Evolutionary conservation across 2,888 invertebrate genomes (phyloP).

Genomic region (Drosophila kuntzei): DNA sequence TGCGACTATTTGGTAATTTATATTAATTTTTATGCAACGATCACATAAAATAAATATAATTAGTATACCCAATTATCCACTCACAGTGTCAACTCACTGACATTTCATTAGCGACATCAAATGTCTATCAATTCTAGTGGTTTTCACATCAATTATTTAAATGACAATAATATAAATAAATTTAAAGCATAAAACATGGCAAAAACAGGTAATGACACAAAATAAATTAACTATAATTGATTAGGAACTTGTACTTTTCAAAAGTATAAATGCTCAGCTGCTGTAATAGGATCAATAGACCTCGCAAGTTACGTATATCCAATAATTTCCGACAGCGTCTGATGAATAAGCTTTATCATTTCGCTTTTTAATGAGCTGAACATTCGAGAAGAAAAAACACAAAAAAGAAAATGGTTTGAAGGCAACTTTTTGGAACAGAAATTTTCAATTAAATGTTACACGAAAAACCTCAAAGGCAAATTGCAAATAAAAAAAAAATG

Average conservation of each 20-base stretch:
- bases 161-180: conserved; percentile 15
- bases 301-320: conserved; percentile 27
- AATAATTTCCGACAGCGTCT: conserved; percentile 18
- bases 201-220: not conserved
- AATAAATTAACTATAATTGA: conserved; percentile 10
- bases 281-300: conserved; percentile 4
- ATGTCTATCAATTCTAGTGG: conserved; percentile 63
- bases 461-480: conserved; percentile 77
- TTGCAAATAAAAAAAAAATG: conserved; percentile 50
- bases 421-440: conserved; percentile 55
- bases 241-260: not conserved
- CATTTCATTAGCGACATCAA: conserved; percentile 43
- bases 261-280: not conserved
- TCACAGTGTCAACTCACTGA: conserved; percentile 26
- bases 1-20: conserved; percentile 39
- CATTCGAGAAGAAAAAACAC: conserved; percentile 34
- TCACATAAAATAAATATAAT: conserved; percentile 64
- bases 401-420: conserved; percentile 16
- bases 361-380: conserved; percentile 66
- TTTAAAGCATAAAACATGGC: not conserved
- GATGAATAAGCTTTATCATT: conserved; percentile 33
- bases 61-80: conserved; percentile 61
- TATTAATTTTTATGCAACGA: conserved; percentile 51
- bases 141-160: conserved; percentile 39
- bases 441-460: conserved; percentile 72